A percentile compares a stretch with the other conserved stretches of the same genome.
These are phyloP conservation scores for Meiosimyza decipiens DNA, from an alignment of 2,888 invertebrate species.

Conservation along the genomic window DNA sequence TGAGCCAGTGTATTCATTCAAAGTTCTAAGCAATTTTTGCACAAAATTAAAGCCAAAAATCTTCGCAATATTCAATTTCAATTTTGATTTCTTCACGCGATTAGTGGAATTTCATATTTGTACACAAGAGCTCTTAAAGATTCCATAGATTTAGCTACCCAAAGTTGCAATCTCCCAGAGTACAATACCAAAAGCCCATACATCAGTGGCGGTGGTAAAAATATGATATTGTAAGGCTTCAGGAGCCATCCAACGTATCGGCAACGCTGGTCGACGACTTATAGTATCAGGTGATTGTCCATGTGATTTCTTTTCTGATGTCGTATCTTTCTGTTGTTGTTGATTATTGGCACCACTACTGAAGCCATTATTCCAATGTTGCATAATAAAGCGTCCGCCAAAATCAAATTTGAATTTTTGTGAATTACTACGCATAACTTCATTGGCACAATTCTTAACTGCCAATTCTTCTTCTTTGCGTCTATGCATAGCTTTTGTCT, in stretches of 20 bases:
- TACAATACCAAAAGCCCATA: slow-evolving; percentile 88
- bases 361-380: slow-evolving; percentile 61
- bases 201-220: slow-evolving; percentile 84
- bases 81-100: too few relatives aligned
- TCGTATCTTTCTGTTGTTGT: slow-evolving; percentile 43
- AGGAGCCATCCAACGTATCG: slow-evolving; percentile 83
- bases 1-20: too few relatives aligned
- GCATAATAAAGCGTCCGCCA: slow-evolving; percentile 61
- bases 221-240: slow-evolving; percentile 82
- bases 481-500: slow-evolving; percentile 48
- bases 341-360: slow-evolving; percentile 43
- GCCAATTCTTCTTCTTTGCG: slow-evolving; percentile 9
- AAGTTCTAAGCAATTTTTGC: background rate
- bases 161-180: slow-evolving; percentile 90
- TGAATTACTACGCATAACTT: slow-evolving; percentile 56
- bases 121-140: too few relatives aligned
- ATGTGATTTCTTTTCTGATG: slow-evolving; percentile 34
- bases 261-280: slow-evolving; percentile 64
- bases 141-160: slow-evolving; percentile 68
- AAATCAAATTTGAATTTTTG: slow-evolving; percentile 63
- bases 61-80: too few relatives aligned
- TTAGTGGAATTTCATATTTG: too few relatives aligned
- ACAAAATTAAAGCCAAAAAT: too few relatives aligned
- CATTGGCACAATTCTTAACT: slow-evolving; percentile 55
- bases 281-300: slow-evolving; percentile 59